Conservation (phyloP, 2,888 invertebrate genomes). For the Celastrina argiolus region DNA sequence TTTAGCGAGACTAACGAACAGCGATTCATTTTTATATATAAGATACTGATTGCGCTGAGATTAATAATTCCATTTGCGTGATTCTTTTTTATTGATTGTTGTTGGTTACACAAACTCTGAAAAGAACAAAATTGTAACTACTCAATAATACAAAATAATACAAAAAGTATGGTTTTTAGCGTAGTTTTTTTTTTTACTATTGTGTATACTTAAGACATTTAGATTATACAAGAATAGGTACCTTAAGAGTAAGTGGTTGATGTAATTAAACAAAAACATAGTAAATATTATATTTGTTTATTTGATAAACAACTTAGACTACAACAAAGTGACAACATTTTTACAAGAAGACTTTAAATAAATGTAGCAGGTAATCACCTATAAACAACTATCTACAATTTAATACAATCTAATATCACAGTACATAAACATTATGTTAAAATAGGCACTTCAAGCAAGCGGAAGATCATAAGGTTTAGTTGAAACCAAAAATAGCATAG, state of each 20-base stretch:
- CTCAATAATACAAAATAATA: too few relatives aligned
- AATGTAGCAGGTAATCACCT: slow-evolving; percentile 44
- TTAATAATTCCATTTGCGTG: too few relatives aligned
- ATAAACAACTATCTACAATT: slow-evolving; percentile 40
- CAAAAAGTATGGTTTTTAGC: too few relatives aligned
- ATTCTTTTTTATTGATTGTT: too few relatives aligned
- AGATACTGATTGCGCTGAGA: too few relatives aligned
- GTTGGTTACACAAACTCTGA: too few relatives aligned
- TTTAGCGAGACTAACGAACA: too few relatives aligned
- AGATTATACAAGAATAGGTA: not conserved
- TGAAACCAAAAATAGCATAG: not conserved
- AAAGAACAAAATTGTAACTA: too few relatives aligned
- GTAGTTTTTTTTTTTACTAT: too few relatives aligned
- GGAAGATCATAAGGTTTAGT: not conserved
- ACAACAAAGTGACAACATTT: slow-evolving; percentile 62
- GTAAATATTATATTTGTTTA: slow-evolving; percentile 48
- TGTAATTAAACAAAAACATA: not conserved
- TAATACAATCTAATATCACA: slow-evolving; percentile 66
- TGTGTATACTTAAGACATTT: too few relatives aligned
- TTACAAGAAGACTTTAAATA: slow-evolving; percentile 54
- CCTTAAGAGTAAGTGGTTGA: not conserved
- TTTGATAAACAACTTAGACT: slow-evolving; percentile 67
- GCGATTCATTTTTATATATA: too few relatives aligned
- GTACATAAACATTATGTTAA: slow-evolving; percentile 35
- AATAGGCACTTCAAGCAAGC: slow-evolving; percentile 24